Evolutionary conservation across 1,140 invertebrate species (phyloP).

Genomic region (Orchestia grillus): DNA sequence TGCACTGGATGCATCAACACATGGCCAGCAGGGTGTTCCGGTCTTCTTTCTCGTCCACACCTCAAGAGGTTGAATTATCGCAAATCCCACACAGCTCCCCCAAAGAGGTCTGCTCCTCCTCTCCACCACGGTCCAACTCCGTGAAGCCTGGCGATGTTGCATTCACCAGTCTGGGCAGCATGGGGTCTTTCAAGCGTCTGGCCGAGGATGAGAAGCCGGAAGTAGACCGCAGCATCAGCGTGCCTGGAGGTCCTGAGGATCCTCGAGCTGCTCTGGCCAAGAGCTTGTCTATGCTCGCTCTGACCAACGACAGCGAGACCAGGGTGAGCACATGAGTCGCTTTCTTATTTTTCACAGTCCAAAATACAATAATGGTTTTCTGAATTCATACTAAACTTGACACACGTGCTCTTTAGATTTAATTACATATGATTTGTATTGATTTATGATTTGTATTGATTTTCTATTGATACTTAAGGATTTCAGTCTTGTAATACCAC

Average conservation of each 20-base stretch:
- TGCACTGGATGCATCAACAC: slow-evolving; percentile 41
- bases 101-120: not conserved
- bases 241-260: not conserved
- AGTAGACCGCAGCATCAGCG: not conserved
- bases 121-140: not conserved
- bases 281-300: not conserved
- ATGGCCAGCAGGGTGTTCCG: slow-evolving; percentile 22
- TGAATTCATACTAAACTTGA: too few relatives aligned
- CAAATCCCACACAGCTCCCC: not conserved
- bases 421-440: too few relatives aligned
- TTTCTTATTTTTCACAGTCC: too few relatives aligned
- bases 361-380: too few relatives aligned
- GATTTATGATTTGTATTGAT: too few relatives aligned
- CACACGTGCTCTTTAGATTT: too few relatives aligned
- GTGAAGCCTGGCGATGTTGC: not conserved
- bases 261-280: not conserved
- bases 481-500: too few relatives aligned
- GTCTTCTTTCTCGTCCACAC: not conserved
- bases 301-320: not conserved
- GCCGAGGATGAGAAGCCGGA: not conserved
- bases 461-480: too few relatives aligned
- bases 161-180: not conserved
- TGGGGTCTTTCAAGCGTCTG: not conserved
- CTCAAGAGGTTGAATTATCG: not conserved
- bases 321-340: not conserved